These are phyloP conservation scores for Escarpia spicata DNA, from an alignment of 2,888 invertebrate species.

Conservation along the genomic window DNA sequence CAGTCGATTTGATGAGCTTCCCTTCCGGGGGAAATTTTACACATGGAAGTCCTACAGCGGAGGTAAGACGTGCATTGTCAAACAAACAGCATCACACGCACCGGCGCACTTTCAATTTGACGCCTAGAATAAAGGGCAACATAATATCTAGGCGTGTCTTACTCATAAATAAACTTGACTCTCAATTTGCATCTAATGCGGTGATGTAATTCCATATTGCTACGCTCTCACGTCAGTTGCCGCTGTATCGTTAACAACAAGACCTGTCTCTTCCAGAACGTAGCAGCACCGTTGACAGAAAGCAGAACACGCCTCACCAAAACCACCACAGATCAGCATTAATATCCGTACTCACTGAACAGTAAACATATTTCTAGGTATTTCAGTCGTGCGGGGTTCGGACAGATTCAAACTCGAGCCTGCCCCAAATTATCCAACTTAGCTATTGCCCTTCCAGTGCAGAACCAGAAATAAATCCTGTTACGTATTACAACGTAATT, in stretches of 20 bases:
- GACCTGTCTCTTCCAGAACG: not conserved
- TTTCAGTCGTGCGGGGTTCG: too few species aligned
- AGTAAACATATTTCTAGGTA: too few species aligned
- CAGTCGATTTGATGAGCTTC: conserved; percentile 80
- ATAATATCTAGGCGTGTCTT: too few species aligned
- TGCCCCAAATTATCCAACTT: not conserved
- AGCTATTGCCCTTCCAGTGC: not conserved
- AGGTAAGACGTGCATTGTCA: conserved; percentile 45
- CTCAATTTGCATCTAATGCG: not conserved
- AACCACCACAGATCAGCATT: not conserved
- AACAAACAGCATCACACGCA: not conserved
- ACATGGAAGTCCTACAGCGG: conserved; percentile 73
- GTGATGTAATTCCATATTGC: not conserved
- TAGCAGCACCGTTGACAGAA: not conserved
- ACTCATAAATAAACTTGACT: not conserved
- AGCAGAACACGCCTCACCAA: not conserved
- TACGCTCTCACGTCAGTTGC: not conserved
- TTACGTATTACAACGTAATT: not conserved
- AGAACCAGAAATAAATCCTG: not conserved
- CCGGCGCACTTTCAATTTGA: not conserved
- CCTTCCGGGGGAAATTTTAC: conserved; percentile 83
- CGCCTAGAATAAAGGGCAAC: too few species aligned
- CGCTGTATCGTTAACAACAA: not conserved
- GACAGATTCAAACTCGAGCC: too few species aligned
- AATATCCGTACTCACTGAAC: too few species aligned